Evolutionary conservation across 53 echinoderm and acorn worm genomes (phyloP), one percentile per base, ranked within the genome.

Genomic region (Paelopatides confundens): DNA sequence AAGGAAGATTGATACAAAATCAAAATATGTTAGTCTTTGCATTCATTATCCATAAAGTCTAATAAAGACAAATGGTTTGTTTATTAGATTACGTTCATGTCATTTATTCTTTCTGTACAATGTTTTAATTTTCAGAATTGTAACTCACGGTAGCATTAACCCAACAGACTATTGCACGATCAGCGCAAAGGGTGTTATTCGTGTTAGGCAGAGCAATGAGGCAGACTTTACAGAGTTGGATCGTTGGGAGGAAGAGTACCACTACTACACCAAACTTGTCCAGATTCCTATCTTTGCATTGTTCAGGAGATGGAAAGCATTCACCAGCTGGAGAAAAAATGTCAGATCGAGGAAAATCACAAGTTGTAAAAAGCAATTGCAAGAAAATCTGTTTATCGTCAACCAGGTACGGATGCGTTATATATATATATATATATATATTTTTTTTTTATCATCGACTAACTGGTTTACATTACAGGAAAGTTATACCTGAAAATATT

Each of bases 281-380:
- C 82, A 91, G 70, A 99, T 99, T 31, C 99, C 95, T 15, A 90
- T 93, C 11, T 96, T 99, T 87, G 74, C 90, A 0, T 90, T 95
- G 52, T 99, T 99, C 92, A 94, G 99, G 50, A 99, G 94, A 85
- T 99, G 99, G 99, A 99, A 99, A 85, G 99, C 99, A 17, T 99
- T 99, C 87, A 94, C 93, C 28, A 95, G 94, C 46, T 99, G 99
- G 98, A 89, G 95, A 54, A 99, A 93, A 52, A 95, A 99, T 66
- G 99, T 99, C 7, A 68, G 87, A 26, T 99, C 99, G 0, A 86
- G 92, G 37, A 91, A 96, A 71, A 90, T 99, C 38, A 92, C 95
- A 21, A 90, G 48, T 35, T 99, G 99, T 68, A 99, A 99, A 86
- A 98, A 95, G 31, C 95, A 95, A 51, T 91, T 99, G 31, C 95